Evolutionary conservation across 2,888 invertebrate species (phyloP).

Genomic region (Idaea aversata): DNA sequence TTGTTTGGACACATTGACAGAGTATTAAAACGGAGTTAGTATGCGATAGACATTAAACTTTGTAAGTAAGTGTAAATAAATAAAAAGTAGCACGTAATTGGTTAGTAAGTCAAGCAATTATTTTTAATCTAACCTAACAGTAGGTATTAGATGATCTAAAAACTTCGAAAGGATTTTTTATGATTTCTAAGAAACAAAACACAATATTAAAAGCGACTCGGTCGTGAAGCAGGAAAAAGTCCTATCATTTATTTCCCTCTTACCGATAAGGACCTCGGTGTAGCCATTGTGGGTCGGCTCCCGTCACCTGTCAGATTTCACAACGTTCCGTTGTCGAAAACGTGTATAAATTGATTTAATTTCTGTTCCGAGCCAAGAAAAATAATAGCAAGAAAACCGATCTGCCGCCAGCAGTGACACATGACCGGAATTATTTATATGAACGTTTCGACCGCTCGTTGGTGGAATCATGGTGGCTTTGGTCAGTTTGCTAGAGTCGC

Average conservation of each 20-base stretch:
- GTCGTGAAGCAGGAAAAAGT: slow-evolving; percentile 60
- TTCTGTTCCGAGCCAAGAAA: slow-evolving; percentile 31
- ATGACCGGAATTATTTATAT: slow-evolving; percentile 38
- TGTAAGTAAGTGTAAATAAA: too few species aligned
- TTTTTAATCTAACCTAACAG: neutral
- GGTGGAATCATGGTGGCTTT: slow-evolving; percentile 15
- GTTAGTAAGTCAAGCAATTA: too few species aligned
- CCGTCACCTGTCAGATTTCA: slow-evolving; percentile 68
- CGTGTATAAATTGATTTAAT: slow-evolving; percentile 51
- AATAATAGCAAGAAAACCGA: slow-evolving; percentile 27
- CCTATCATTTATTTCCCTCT: slow-evolving; percentile 67
- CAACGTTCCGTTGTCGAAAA: slow-evolving; percentile 41
- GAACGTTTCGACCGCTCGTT: slow-evolving; percentile 19
- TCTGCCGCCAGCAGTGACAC: slow-evolving; percentile 26
- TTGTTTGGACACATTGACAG: neutral
- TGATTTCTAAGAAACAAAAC: slow-evolving; percentile 46
- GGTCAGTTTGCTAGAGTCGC: slow-evolving; percentile 20
- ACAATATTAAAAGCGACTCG: slow-evolving; percentile 50
- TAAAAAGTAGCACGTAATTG: too few species aligned
- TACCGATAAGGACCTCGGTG: slow-evolving; percentile 57
- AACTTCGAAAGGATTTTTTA: slow-evolving; percentile 32
- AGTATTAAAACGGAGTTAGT: neutral
- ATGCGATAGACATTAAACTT: neutral
- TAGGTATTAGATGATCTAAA: neutral
- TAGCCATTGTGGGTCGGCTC: slow-evolving; percentile 54